Base-by-base conservation (phyloP, 37 sponge, comb jelly and placozoan genomes). In the Petrosia ficiformis region DNA sequence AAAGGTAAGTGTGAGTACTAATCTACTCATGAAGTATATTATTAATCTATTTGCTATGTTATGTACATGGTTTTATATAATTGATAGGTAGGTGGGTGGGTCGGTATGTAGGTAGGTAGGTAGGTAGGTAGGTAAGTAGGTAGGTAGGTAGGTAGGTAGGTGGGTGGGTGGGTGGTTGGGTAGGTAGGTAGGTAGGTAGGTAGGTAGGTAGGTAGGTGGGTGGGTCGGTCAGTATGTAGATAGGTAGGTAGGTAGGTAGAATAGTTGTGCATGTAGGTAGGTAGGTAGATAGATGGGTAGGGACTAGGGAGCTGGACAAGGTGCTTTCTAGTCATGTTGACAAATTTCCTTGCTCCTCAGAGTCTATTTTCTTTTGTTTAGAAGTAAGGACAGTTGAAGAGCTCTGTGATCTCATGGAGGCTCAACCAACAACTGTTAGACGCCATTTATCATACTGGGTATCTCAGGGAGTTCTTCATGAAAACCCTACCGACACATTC, bases 361-460 rank as follows among this genome's bases (percentile, higher is more conserved):
- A 48, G 54, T 48, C 10, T 19, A 48, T 16, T 48, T 10, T 48
- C 10, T 48, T 48, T n/a, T n/a, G n/a, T n/a, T 48, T 52, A 90
- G 94, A 74, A 75, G 54, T 44, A 35, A 90, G 92, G 92, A 85
- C 44, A 26, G 76, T 85, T 30, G 91, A 86, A 41, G 79, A 61
- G 0, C 58, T 93, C 39, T 86, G 87, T 42, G 65, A 6, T 4
- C 39, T 26, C 22, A 64, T 93, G 8, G 82, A 75, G 37, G 22
- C 82, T 2, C 73, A 69, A 22, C 85, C 77, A 1, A 84, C 80
- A 75, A 70, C 54, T 19, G 61, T 92, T 1, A 65, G 88, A 61
- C 89, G 76, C 39, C 89, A 92, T 43, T 61, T 96, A 25, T 71
- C 85, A 0, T 93, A 80, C 60, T 96, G 97, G 97, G 83, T 87